Evolutionary conservation across 2,888 invertebrate genomes (phyloP), one percentile per base, ranked within the genome.

Genomic region (Drosophila eohydei): DNA sequence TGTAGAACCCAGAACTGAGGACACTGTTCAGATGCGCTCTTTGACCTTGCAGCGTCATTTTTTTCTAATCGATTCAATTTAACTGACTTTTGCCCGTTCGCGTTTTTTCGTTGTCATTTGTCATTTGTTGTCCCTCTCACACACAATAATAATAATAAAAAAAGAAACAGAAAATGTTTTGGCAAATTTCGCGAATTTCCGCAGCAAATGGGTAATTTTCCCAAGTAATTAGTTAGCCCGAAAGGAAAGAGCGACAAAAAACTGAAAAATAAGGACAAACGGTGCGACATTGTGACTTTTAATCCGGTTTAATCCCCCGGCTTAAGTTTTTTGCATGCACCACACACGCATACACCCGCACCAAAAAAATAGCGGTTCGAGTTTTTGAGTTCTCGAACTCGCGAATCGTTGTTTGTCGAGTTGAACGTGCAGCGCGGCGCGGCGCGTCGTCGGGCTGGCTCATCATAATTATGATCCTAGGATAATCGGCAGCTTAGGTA

Each of bases 381-480:
- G 60, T 43, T 61, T 65, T 56, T 41, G 50, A 28, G 41, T 26
- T 54, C 26, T 16, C 50, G 34, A 68, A 14, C 52, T 50, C 63
- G 56, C 46, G 56, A 26, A 44, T 54, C 54, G 40, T 30, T 40
- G 54, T 40, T 54, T 54, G 26, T 56, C 43, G 66, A 63, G 65
- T 57, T 57, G 62, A 79, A 60, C 54, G 52, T 61, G 80, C 63
- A 63, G 59, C 56, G 61, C 72, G 78, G 58, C 81, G 73, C 78
- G 71, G 58, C 81, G 73, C 78, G 71, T 57, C 74, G 79, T 55
- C 74, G 70, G 63, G 55, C 63, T 58, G 77, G 67, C 71, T 70
- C 83, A 85, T 88, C 80, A 78, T 88, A 82, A 91, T 88, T 83
- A 90, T 91, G 80, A 90, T 88, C 80, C 83, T 78, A 67, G 89